phyloP scores from a whole-genome alignment of 2,113 vertebrate species.

The Coptodon rendalli region DNA sequence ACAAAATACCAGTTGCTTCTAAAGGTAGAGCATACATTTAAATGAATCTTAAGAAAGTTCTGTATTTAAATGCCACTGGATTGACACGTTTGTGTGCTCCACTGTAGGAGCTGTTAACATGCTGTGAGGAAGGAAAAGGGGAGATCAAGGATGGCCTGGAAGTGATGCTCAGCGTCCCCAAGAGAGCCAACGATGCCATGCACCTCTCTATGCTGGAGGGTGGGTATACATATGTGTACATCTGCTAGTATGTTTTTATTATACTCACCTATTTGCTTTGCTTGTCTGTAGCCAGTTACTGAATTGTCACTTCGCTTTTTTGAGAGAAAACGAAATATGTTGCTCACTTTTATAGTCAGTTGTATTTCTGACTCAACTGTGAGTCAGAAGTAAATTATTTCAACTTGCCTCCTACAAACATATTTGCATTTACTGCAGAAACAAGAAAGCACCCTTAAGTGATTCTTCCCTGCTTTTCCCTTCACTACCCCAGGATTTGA shows the following conservation, averaged over 20 bases:
- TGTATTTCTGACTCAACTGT: not conserved
- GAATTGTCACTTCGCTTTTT: not conserved
- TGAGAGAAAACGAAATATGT: not conserved
- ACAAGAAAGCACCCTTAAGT: not conserved
- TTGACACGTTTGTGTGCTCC: not conserved
- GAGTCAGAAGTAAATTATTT: not conserved
- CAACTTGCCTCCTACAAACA: not conserved
- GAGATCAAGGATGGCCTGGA: conserved; percentile 98
- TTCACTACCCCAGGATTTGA: conserved; percentile 80
- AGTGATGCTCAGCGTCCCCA: conserved; percentile 99
- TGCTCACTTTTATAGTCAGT: not conserved
- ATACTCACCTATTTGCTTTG: not conserved
- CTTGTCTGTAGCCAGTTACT: not conserved
- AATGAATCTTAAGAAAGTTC: not conserved
- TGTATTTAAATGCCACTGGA: not conserved
- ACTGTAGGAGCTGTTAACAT: conserved; percentile 88
- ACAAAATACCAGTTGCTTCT: conserved; percentile 98
- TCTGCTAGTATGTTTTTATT: not conserved
- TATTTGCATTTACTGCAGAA: not conserved
- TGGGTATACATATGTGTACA: conserved; percentile 27
- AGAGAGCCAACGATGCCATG: conserved; percentile 98
- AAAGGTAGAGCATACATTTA: conserved; percentile 73
- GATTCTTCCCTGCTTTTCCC: not conserved
- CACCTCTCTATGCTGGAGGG: conserved; percentile 99
- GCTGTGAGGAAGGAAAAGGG: conserved; percentile 97